phyloP scores from a whole-genome alignment of 2,797 vertebrate species.

The Oreochromis mossambicus region DNA sequence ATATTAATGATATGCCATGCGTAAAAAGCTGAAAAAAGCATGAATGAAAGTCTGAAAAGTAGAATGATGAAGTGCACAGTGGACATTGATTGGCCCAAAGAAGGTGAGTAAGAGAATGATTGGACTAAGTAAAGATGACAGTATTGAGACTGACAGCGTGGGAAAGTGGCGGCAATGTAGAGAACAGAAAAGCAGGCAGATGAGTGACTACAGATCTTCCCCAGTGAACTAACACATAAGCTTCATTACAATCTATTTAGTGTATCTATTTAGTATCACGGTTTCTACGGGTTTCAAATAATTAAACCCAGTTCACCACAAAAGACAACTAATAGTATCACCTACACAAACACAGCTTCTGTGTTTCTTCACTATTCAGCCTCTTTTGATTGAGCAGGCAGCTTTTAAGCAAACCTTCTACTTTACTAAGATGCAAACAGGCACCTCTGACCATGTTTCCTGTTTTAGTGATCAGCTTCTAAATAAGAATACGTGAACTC shows the following conservation, averaged over 20 bases:
- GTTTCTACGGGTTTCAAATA: not conserved
- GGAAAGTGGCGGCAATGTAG: accelerated
- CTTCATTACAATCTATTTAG: not conserved
- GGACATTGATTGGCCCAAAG: not conserved
- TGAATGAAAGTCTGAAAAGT: not conserved
- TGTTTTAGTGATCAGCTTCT: not conserved
- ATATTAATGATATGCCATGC: not conserved
- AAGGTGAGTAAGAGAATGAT: not conserved
- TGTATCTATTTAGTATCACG: not conserved
- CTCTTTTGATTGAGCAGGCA: accelerated
- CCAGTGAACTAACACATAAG: not conserved
- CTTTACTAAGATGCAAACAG: not conserved
- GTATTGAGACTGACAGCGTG: accelerated
- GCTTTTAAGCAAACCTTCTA: not conserved
- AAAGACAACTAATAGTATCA: not conserved
- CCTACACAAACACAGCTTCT: not conserved
- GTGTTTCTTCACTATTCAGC: not conserved
- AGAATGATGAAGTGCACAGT: not conserved
- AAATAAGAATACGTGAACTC: not conserved
- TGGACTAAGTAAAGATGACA: not conserved
- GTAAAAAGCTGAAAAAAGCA: not conserved
- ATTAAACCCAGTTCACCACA: not conserved
- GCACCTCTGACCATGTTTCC: not conserved
- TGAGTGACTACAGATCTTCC: not conserved
- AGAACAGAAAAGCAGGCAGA: not conserved